These are phyloP conservation scores for Agapornis canus DNA, from an alignment of 2,797 vertebrate genomes.

Conservation along the genomic window DNA sequence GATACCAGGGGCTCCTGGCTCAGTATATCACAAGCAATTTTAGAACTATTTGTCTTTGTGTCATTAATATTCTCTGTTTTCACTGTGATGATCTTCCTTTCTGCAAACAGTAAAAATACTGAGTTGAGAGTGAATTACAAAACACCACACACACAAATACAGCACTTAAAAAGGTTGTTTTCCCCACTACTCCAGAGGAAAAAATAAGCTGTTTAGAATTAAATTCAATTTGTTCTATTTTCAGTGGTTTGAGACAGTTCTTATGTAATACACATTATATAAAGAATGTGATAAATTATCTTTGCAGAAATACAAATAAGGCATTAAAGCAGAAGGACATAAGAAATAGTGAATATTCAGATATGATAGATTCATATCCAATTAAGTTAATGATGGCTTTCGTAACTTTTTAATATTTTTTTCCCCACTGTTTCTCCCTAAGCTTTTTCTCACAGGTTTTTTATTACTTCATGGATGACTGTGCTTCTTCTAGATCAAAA, in stretches of 20 bases:
- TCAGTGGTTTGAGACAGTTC: background rate
- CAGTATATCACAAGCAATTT: constrained; percentile 79
- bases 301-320: background rate
- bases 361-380: background rate
- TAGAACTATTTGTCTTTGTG: constrained; percentile 82
- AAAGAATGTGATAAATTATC: background rate
- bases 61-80: constrained; percentile 85
- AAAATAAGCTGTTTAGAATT: background rate
- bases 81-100: constrained; percentile 82
- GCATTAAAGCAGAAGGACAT: background rate
- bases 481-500: background rate
- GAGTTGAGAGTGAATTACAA: background rate
- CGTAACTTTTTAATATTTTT: background rate
- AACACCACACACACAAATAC: background rate
- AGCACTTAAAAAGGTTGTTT: background rate
- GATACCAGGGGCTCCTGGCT: constrained; percentile 74
- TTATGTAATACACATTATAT: background rate
- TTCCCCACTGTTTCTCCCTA: background rate
- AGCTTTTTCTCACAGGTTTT: background rate
- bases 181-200: background rate
- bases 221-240: background rate
- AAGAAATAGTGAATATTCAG: background rate
- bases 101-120: constrained; percentile 60
- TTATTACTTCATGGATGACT: background rate
- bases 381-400: background rate